A percentile compares a stretch with the other conserved stretches of the same genome.
phyloP scores from a whole-genome alignment of 2,113 vertebrate genomes.

The Quiscalus mexicanus region DNA sequence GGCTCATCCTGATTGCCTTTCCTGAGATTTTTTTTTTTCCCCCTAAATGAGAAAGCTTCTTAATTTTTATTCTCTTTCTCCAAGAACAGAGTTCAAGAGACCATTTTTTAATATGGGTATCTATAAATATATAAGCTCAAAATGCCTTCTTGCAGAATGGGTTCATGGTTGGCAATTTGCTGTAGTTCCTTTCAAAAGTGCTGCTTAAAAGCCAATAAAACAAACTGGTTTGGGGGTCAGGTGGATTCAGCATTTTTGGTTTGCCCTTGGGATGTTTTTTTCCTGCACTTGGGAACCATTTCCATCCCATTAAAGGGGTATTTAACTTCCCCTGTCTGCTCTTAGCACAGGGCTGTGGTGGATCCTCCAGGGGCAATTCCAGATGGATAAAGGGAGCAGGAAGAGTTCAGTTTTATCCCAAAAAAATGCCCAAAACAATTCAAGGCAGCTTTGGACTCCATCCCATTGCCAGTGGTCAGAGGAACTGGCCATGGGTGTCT shows the following conservation, averaged over 20 bases:
- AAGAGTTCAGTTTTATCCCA: neutral
- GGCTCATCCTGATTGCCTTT: constrained; percentile 37
- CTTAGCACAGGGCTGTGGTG: neutral
- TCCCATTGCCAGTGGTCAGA: neutral
- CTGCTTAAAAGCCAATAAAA: neutral
- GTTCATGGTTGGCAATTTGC: neutral
- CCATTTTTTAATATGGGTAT: neutral
- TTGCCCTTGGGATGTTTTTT: neutral
- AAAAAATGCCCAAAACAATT: neutral
- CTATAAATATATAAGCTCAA: neutral
- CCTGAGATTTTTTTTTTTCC: neutral
- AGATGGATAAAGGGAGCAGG: neutral
- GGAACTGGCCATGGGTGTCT: neutral
- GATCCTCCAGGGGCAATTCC: neutral
- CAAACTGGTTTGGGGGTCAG: neutral
- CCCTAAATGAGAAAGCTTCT: constrained; percentile 12
- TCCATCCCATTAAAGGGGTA: neutral
- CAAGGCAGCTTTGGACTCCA: neutral
- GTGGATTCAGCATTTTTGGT: neutral
- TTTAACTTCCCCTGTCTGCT: neutral
- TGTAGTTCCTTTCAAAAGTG: neutral
- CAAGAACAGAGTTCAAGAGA: constrained; percentile 26
- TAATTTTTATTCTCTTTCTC: neutral
- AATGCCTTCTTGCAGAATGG: neutral
- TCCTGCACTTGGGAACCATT: neutral